These are phyloP conservation scores for Smittia aterrima DNA, from an alignment of 2,888 invertebrate genomes.

Conservation along the genomic window DNA sequence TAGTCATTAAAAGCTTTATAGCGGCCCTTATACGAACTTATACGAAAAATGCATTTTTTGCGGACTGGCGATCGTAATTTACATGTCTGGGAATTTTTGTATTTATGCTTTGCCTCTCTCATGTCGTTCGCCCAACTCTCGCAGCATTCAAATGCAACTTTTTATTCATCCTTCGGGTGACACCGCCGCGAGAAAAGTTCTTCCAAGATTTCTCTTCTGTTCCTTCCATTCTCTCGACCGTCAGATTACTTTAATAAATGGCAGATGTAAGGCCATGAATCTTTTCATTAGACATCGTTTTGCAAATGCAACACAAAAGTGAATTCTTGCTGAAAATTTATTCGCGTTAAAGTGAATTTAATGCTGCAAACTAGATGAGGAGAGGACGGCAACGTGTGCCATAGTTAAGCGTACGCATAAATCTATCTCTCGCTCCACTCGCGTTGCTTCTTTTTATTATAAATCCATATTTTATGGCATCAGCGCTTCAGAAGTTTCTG, in stretches of 20 bases:
- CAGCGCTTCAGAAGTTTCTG: not conserved
- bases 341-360: not conserved
- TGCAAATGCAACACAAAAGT: conserved; percentile 3
- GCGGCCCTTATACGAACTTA: not conserved
- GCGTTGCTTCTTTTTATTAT: conserved; percentile 1
- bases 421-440: not conserved
- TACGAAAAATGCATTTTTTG: not conserved
- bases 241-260: conserved; percentile 8
- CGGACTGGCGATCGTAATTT: not conserved
- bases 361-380: not conserved
- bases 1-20: not conserved
- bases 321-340: not conserved
- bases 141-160: too few relatives aligned
- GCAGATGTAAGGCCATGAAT: not conserved
- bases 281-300: conserved; percentile 6
- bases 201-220: too few relatives aligned
- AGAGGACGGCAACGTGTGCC: conserved; percentile 16
- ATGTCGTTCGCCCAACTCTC: too few relatives aligned
- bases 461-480: conserved; percentile 19
- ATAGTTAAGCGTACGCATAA: conserved; percentile 16
- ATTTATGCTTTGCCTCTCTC: not conserved
- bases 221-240: not conserved
- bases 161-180: too few relatives aligned
- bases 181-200: too few relatives aligned
- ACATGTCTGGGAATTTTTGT: not conserved